phyloP scores from a whole-genome alignment of 2,888 invertebrate species.

The Ormyrus nitidulus region DNA sequence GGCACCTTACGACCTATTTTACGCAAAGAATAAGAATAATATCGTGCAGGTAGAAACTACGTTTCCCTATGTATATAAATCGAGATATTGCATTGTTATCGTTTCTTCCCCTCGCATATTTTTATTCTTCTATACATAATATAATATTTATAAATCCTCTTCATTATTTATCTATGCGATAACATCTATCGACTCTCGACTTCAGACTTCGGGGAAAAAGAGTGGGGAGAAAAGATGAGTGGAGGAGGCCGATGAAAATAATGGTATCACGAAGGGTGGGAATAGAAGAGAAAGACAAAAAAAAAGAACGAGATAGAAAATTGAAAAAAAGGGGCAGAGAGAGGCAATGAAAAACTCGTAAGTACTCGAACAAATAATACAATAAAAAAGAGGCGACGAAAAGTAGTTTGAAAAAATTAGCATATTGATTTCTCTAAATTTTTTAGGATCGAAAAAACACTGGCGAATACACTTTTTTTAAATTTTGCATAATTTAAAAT shows the following conservation, averaged over 20 bases:
- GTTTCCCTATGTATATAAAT: slow-evolving; percentile 59
- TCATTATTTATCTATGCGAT: slow-evolving; percentile 56
- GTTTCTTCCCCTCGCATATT: slow-evolving; percentile 11
- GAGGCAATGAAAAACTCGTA: slow-evolving; percentile 40
- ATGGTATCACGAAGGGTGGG: slow-evolving; percentile 43
- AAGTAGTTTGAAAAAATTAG: slow-evolving; percentile 11
- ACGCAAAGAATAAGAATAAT: slow-evolving; percentile 64
- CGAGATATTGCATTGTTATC: slow-evolving; percentile 56
- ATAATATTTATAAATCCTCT: slow-evolving; percentile 56
- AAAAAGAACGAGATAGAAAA: slow-evolving; percentile 34
- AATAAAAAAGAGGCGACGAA: slow-evolving; percentile 23
- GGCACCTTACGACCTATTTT: slow-evolving; percentile 68
- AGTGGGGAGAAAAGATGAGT: neutral
- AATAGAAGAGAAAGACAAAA: slow-evolving; percentile 8
- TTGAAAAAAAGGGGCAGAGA: slow-evolving; percentile 50
- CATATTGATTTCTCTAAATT: slow-evolving; percentile 13
- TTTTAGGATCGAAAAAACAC: slow-evolving; percentile 13
- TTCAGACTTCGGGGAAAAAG: slow-evolving; percentile 46
- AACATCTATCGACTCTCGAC: slow-evolving; percentile 55
- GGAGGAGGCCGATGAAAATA: slow-evolving; percentile 39
- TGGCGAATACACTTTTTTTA: neutral
- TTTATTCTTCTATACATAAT: slow-evolving; percentile 53
- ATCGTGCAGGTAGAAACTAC: slow-evolving; percentile 69
- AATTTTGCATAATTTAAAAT: slow-evolving; percentile 12
- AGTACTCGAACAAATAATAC: slow-evolving; percentile 53